A percentile compares a stretch with the other conserved stretches of the same genome.
Evolutionary conservation across 1,140 invertebrate genomes (phyloP).

Genomic region (Trichomalopsis sarcophagae): DNA sequence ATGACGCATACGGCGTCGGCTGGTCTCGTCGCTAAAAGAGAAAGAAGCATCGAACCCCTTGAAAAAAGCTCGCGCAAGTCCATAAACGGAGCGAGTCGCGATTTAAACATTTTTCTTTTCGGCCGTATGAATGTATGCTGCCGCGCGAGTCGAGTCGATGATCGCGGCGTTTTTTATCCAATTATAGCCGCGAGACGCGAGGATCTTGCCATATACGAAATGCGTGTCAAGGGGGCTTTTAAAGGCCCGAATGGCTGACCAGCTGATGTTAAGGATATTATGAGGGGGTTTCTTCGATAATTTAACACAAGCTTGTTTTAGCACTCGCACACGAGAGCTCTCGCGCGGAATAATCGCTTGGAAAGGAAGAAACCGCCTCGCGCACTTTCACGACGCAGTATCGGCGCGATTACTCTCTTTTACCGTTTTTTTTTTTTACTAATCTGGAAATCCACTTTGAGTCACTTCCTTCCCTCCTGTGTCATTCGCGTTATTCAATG

Average conservation of each 20-base stretch:
- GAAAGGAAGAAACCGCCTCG: not conserved
- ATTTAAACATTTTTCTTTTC: constrained; percentile 4
- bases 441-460: constrained; percentile 44
- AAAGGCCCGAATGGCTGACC: not conserved
- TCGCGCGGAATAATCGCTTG: not conserved
- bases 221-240: constrained; percentile 29
- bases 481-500: not conserved
- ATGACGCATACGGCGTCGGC: not conserved
- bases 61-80: not conserved
- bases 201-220: constrained; percentile 28
- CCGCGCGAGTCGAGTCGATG: not conserved
- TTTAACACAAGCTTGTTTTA: too few relatives aligned
- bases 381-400: constrained; percentile 20
- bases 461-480: constrained; percentile 26
- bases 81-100: not conserved
- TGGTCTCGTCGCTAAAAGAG: not conserved
- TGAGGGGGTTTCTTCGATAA: too few relatives aligned
- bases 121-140: not conserved
- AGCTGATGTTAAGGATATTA: not conserved
- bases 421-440: constrained; percentile 43
- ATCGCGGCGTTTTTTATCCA: constrained; percentile 22
- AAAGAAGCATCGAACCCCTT: not conserved
- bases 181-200: constrained; percentile 20
- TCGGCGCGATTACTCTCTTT: constrained; percentile 32
- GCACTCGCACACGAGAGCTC: too few relatives aligned